These are phyloP conservation scores for Caenorhabditis japonica DNA, from an alignment of 2,888 invertebrate genomes.

Conservation along the genomic window DNA sequence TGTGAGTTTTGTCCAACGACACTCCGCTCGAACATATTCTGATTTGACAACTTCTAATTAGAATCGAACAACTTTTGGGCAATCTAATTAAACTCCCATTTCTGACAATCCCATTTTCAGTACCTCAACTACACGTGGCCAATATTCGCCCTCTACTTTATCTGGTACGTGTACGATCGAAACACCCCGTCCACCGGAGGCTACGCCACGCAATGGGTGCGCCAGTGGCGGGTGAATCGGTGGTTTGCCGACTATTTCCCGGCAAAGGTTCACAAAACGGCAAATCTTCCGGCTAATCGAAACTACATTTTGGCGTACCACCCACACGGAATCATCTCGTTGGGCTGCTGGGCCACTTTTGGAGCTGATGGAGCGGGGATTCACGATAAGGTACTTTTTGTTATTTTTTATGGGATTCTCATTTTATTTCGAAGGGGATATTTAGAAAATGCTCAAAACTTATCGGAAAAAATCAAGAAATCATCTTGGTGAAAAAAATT, in stretches of 20 bases:
- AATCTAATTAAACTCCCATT: too few species aligned
- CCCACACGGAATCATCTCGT: constrained; percentile 90
- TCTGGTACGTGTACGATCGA: constrained; percentile 83
- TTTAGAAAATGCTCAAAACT: too few species aligned
- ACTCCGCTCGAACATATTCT: too few species aligned
- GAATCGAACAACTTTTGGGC: background rate
- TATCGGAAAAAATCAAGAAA: too few species aligned
- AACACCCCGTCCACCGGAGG: constrained; percentile 80
- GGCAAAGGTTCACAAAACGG: constrained; percentile 86
- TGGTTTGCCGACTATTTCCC: constrained; percentile 87
- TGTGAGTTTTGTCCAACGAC: constrained; percentile 47
- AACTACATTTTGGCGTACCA: constrained; percentile 83
- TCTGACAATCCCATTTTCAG: constrained; percentile 16
- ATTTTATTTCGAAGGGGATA: too few species aligned
- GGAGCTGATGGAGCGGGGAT: constrained; percentile 82
- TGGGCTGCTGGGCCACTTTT: constrained; percentile 87
- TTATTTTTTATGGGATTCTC: too few species aligned
- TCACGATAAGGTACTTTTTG: too few species aligned
- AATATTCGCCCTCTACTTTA: constrained; percentile 50
- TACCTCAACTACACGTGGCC: constrained; percentile 75
- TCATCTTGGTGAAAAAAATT: too few species aligned
- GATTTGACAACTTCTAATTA: too few species aligned
- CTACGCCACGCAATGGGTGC: constrained; percentile 51
- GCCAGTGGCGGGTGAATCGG: constrained; percentile 3
- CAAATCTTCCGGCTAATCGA: constrained; percentile 81